Percentiles rank a stretch among this genome's conserved stretches.
Evolutionary conservation across 2,113 vertebrate species (phyloP).

Genomic region (Trematocara variabile): DNA sequence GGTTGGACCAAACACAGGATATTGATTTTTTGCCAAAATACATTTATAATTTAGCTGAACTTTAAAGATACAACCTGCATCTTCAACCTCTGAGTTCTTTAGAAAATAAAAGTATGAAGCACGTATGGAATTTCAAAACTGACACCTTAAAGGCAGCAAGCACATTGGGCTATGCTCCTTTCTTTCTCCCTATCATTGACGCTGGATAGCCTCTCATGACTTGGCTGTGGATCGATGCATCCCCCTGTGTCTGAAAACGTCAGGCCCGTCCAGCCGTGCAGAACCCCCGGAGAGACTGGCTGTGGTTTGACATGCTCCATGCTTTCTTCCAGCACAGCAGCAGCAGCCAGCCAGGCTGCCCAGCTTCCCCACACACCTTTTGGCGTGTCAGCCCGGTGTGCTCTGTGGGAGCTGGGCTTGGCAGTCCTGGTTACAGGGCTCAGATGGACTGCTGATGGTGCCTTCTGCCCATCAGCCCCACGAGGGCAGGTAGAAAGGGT

Average conservation of each 20-base stretch:
- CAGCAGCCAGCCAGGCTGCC: slow-evolving; percentile 24
- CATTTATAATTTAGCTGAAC: neutral
- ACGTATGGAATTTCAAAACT: neutral
- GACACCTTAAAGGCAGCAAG: neutral
- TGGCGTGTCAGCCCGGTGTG: slow-evolving; percentile 47
- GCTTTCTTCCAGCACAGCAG: slow-evolving; percentile 29
- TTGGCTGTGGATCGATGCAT: slow-evolving; percentile 46
- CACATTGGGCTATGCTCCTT: neutral
- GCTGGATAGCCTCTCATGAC: slow-evolving; percentile 34
- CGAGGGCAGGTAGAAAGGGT: slow-evolving; percentile 33
- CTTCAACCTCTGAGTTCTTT: neutral
- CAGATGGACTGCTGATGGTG: slow-evolving; percentile 62
- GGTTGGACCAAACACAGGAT: neutral
- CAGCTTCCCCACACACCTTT: slow-evolving; percentile 21
- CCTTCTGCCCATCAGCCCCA: slow-evolving; percentile 58
- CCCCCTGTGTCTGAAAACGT: slow-evolving; percentile 6
- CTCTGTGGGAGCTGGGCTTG: slow-evolving; percentile 56
- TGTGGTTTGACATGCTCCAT: slow-evolving; percentile 53
- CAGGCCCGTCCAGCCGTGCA: slow-evolving; percentile 34
- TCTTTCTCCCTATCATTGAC: slow-evolving; percentile 17
- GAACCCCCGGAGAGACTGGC: slow-evolving; percentile 40
- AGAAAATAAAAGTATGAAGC: neutral
- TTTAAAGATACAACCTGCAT: neutral
- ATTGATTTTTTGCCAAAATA: neutral
- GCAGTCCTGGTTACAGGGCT: slow-evolving; percentile 56